Evolutionary conservation across 2,888 invertebrate genomes (phyloP), one percentile per base, ranked within the genome.

Genomic region (Luffia ferchaultella): DNA sequence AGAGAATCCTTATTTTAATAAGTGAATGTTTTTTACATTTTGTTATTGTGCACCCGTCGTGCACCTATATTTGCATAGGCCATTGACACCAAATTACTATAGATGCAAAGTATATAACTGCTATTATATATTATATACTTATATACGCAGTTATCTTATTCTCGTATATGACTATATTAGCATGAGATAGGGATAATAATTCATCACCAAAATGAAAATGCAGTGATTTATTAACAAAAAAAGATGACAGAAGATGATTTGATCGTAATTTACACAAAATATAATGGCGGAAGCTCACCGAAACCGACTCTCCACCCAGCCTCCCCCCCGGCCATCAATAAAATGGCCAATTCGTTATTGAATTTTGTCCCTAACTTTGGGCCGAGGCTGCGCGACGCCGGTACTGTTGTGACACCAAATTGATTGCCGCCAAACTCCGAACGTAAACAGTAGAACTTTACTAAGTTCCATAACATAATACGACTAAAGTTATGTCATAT

Each of bases 311-410:
- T 77, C 78, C 79, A 73, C 78, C 82, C 80, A 79, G 68, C 75
- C 76, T 76, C 73, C 76, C 80, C 68, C 77, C 80, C 77, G 66
- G 75, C 76, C 80, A 80, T 84, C 83, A 80, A 84, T 84, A 85
- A 85, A 85, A 85, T 85, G 85, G 83, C 84, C 80, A 84, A 82
- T 78, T 82, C 82, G 75, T 74, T 83, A 82, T 80, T 79, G 83
- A 79, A 80, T 82, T 83, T 82, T 79, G 74, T 78, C 68, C 68
- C 67, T 66, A 78, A 79, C 73, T 75, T 75, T 71, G 66, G 67
- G 62, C 66, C 62, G 74, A 75, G 70, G 80, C 73, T 79, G 77
- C 78, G 78, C 76, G 76, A 71, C 70, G 82, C 57, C 80, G 80
- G 80, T 76, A 73, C 73, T 67, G 67, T 20, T 18, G 15, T 62